Percentiles rank a stretch among this genome's conserved stretches.
phyloP scores from a whole-genome alignment of 2,888 invertebrate species.

The Notodonta dromedarius region DNA sequence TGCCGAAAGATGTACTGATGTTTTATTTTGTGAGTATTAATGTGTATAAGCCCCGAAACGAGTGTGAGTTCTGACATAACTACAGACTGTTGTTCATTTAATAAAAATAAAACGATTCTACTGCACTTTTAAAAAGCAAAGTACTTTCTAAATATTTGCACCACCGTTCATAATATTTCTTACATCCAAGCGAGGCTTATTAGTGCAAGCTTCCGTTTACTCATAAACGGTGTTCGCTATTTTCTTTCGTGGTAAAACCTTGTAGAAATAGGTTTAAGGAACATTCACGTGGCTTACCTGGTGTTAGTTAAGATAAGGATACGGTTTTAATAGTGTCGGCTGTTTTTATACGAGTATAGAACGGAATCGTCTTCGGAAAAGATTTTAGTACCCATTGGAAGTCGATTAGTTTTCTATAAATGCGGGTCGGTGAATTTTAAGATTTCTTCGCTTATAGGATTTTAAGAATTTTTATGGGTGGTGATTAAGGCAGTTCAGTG shows the following conservation, averaged over 20 bases:
- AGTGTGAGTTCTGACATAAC: not conserved
- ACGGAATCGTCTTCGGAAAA: not conserved
- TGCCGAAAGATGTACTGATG: too few species aligned
- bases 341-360: conserved; percentile 26
- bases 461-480: too few species aligned
- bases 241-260: conserved; percentile 51
- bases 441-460: too few species aligned
- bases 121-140: too few species aligned
- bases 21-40: too few species aligned
- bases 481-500: too few species aligned
- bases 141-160: conserved; percentile 15
- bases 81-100: too few species aligned
- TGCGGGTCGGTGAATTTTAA: too few species aligned
- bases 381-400: not conserved
- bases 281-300: conserved; percentile 49
- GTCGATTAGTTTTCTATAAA: too few species aligned
- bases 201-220: conserved; percentile 53
- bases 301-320: conserved; percentile 49
- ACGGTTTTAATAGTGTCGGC: conserved; percentile 44
- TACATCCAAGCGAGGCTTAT: conserved; percentile 50
- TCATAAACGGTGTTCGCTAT: conserved; percentile 57
- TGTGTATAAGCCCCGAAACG: too few species aligned
- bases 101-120: too few species aligned
- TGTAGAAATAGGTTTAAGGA: conserved; percentile 48
- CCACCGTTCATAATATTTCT: conserved; percentile 37